These are phyloP conservation scores for Protaetia brevitarsis DNA, from an alignment of 1,140 invertebrate genomes.

Conservation along the genomic window DNA sequence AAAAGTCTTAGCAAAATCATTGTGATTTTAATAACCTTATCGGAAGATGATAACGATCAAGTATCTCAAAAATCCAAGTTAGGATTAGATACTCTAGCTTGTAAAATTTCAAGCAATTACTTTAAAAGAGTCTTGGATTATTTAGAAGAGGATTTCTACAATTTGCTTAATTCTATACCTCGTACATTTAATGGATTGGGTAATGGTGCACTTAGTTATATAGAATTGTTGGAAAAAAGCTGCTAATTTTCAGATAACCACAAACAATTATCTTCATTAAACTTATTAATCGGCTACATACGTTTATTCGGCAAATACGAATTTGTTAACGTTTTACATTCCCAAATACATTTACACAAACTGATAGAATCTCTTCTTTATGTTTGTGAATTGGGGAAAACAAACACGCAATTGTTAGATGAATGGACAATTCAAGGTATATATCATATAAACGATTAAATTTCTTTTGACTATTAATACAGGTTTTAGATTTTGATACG, in stretches of 20 bases:
- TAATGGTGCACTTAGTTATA: constrained; percentile 39
- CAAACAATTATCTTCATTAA: constrained; percentile 55
- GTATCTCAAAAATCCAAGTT: constrained; percentile 48
- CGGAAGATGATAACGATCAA: constrained; percentile 55
- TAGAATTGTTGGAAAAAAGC: background rate
- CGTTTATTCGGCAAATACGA: constrained; percentile 54
- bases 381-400: constrained; percentile 54
- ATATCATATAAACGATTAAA: constrained; percentile 29
- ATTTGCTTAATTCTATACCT: constrained; percentile 55
- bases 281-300: constrained; percentile 61
- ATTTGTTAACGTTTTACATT: constrained; percentile 54
- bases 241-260: constrained; percentile 51
- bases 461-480: constrained; percentile 22
- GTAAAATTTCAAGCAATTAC: constrained; percentile 40
- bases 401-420: constrained; percentile 53
- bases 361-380: constrained; percentile 55
- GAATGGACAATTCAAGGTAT: constrained; percentile 54
- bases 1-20: constrained; percentile 53
- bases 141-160: constrained; percentile 59
- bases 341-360: constrained; percentile 52
- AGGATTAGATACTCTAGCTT: constrained; percentile 48
- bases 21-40: constrained; percentile 58
- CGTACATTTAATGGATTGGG: constrained; percentile 59
- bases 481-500: constrained; percentile 37
- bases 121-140: constrained; percentile 52